phyloP scores from a whole-genome alignment of 2,113 vertebrate species.

The Cygnus atratus region DNA sequence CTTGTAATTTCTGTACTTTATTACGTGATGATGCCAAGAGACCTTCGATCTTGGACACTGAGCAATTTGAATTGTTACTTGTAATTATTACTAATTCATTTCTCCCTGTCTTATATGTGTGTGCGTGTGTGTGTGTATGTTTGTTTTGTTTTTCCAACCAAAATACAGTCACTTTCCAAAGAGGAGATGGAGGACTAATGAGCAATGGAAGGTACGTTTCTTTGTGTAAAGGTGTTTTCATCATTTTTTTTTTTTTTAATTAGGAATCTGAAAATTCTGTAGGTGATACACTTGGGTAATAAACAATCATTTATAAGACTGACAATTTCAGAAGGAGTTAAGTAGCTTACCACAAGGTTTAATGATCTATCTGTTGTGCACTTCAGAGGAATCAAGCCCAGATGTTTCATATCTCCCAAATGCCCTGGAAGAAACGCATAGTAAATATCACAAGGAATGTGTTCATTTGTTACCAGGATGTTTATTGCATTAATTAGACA shows the following conservation, averaged over 20 bases:
- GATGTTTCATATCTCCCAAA: slow-evolving; percentile 89
- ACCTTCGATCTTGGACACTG: neutral
- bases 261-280: slow-evolving; percentile 7
- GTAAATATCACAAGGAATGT: slow-evolving; percentile 84
- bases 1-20: slow-evolving; percentile 43
- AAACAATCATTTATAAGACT: slow-evolving; percentile 46
- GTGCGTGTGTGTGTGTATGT: slow-evolving; percentile 26
- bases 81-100: slow-evolving; percentile 71
- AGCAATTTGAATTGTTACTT: slow-evolving; percentile 49
- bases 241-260: slow-evolving; percentile 49
- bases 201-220: slow-evolving; percentile 95
- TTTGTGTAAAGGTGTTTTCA: slow-evolving; percentile 21
- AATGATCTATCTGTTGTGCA: slow-evolving; percentile 77
- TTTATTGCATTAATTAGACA: slow-evolving; percentile 99
- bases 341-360: slow-evolving; percentile 67
- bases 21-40: slow-evolving; percentile 56
- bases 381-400: slow-evolving; percentile 82
- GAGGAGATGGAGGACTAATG: slow-evolving; percentile 97
- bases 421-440: slow-evolving; percentile 79
- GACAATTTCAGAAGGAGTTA: slow-evolving; percentile 67
- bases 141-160: slow-evolving; percentile 16
- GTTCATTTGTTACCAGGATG: slow-evolving; percentile 90
- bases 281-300: slow-evolving; percentile 35
- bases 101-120: slow-evolving; percentile 57
- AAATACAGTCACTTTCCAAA: slow-evolving; percentile 94